Conservation (phyloP, 2,113 vertebrate genomes). For the Syngnathus floridae region DNA sequence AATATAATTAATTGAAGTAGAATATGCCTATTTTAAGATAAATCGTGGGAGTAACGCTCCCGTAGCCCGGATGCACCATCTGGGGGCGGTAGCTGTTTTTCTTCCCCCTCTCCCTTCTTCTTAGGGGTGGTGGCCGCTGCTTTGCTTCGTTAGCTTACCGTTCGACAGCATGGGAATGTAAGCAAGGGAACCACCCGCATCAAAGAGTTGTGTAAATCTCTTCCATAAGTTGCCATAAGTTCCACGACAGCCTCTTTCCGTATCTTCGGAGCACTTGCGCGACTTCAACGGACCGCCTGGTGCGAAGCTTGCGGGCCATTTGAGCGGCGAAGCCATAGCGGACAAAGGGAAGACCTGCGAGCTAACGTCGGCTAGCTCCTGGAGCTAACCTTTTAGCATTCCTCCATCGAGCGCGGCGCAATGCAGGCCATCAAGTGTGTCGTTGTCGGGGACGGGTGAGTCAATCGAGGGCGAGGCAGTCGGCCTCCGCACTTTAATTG, state of each 20-base stretch:
- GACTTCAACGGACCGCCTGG: not conserved
- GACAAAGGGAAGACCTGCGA: constrained; percentile 58
- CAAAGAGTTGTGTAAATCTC: constrained; percentile 41
- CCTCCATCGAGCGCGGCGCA: constrained; percentile 44
- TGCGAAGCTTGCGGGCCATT: constrained; percentile 24
- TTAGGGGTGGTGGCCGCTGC: constrained; percentile 66
- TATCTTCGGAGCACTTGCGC: not conserved
- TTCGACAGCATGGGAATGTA: constrained; percentile 63
- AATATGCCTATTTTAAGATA: not conserved
- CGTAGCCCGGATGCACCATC: constrained; percentile 35
- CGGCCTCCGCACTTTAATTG: not conserved
- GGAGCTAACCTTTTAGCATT: constrained; percentile 52
- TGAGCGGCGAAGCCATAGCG: constrained; percentile 30
- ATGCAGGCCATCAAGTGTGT: constrained; percentile 99
- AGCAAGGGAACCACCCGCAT: constrained; percentile 28
- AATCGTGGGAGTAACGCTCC: constrained; percentile 29
- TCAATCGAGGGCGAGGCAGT: constrained; percentile 47
- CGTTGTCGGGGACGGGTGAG: constrained; percentile 95
- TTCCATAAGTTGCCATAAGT: constrained; percentile 29
- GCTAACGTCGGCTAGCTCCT: constrained; percentile 55
- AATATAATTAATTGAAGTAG: not conserved
- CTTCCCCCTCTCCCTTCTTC: constrained; percentile 26
- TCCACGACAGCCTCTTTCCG: not conserved
- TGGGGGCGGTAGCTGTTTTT: constrained; percentile 19
- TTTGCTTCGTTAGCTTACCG: constrained; percentile 48